Evolutionary conservation across 2,797 vertebrate species (phyloP), one percentile per base, ranked within the genome.

Genomic region (Moxostoma hubbsi): DNA sequence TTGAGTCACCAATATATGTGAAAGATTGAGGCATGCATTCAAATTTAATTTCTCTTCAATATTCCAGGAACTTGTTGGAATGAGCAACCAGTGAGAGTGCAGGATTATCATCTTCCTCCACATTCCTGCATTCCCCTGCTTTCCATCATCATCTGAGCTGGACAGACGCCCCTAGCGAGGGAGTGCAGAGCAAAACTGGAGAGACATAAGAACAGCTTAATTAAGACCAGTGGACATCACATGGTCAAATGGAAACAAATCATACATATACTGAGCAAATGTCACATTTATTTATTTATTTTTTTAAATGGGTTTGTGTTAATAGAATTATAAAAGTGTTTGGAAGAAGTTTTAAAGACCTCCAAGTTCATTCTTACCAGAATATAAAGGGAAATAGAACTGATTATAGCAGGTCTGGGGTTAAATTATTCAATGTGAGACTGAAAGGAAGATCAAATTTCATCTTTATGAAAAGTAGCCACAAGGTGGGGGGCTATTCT

Each of bases 51-150:
- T 36, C 55, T 65, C 8, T 4, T 12, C 6, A 46, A 55, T 54
- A 47, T 82, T 76, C 51, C 75, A 83, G 78, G 83, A 87, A 81
- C 71, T 79, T 80, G 77, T 73, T 83, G 47, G 50, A 43, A 76
- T 75, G 61, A 81, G 65, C 75, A 75, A 79, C 79, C 67, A 63
- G 59, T 71, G 53, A 65, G 54, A 66, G 24, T 76, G 49, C 73
- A 71, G 67, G 70, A 84, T 77, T 76, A 74, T 75, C 74, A 62
- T 77, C 79, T 75, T 50, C 65, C 54, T 81, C 50, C 77, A 69
- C 75, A 80, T 83, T 86, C 83, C 81, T 13, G 82, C 82, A 82
- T 86, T 84, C 84, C 81, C 66, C 77, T 76, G 79, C 75, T 83
- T 75, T 83, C 80, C 63, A 81, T 87, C 82, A 82, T 88, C 83